phyloP scores from a whole-genome alignment of 92 coral and sea anemone species.

The Phenganax marumi region DNA sequence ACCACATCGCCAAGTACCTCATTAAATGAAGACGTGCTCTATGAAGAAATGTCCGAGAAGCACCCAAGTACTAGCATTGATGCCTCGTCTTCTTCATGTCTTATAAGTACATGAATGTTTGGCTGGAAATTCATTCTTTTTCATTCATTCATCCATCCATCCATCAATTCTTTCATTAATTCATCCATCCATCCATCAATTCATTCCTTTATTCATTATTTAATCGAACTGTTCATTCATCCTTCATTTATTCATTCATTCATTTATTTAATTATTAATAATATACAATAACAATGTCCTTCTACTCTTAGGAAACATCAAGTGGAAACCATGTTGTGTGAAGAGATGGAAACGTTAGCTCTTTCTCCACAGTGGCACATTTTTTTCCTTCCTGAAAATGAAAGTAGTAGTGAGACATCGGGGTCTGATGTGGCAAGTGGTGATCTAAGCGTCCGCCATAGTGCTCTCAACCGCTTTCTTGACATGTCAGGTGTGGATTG shows the following conservation, averaged over 20 bases:
- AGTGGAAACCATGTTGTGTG: slow-evolving; percentile 48
- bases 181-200: background rate
- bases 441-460: slow-evolving; percentile 41
- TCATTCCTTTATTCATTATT: background rate
- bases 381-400: slow-evolving; percentile 41
- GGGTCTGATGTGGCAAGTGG: slow-evolving; percentile 43
- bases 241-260: no score
- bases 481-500: slow-evolving; percentile 50
- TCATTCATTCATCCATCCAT: no score
- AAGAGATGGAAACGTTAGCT: slow-evolving; percentile 41
- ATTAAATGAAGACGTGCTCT: background rate
- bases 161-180: background rate
- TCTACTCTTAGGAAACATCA: slow-evolving; percentile 53
- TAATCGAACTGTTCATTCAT: background rate
- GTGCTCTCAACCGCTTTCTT: slow-evolving; percentile 50
- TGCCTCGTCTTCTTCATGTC: background rate
- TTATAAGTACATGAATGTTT: background rate
- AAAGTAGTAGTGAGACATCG: slow-evolving; percentile 53
- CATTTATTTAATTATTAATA: background rate
- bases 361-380: slow-evolving; percentile 42
- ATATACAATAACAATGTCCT: slow-evolving; percentile 8
- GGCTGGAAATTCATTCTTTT: background rate
- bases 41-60: slow-evolving; percentile 6
- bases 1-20: slow-evolving; percentile 45
- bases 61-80: slow-evolving; percentile 28